These are phyloP conservation scores for Musca domestica DNA, from an alignment of 1,140 invertebrate genomes.

Conservation along the genomic window DNA sequence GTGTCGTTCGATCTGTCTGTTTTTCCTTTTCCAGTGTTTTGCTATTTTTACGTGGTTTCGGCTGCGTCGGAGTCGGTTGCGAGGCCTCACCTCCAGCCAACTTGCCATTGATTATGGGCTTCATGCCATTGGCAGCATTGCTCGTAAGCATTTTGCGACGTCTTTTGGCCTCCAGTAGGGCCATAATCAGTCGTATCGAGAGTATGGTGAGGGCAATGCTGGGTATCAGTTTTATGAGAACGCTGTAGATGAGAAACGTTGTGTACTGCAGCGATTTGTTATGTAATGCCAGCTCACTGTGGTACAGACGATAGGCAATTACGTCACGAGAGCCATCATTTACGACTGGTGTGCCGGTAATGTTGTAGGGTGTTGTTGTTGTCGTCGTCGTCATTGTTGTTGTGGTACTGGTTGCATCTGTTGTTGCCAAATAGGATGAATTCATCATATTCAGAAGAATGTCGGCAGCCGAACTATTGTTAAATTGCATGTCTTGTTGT, in stretches of 20 bases:
- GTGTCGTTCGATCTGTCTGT: conserved; percentile 84
- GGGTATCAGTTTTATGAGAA: conserved; percentile 82
- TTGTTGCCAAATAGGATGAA: conserved; percentile 24
- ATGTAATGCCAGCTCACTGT: conserved; percentile 40
- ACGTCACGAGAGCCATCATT: conserved; percentile 34
- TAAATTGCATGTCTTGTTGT: not conserved
- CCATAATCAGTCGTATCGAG: conserved; percentile 74
- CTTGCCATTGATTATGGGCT: conserved; percentile 52
- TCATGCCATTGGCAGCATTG: conserved; percentile 55
- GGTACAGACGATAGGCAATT: conserved; percentile 41
- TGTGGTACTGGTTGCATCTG: conserved; percentile 11
- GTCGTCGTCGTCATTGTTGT: conserved; percentile 29
- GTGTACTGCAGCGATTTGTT: conserved; percentile 52
- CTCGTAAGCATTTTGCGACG: conserved; percentile 68
- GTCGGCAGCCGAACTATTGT: not conserved
- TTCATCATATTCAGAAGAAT: conserved; percentile 12
- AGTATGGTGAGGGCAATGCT: conserved; percentile 79
- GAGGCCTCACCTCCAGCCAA: conserved; percentile 22
- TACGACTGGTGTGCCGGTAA: conserved; percentile 15
- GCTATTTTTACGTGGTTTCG: conserved; percentile 53
- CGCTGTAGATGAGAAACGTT: conserved; percentile 83
- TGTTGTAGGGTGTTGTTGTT: conserved; percentile 16
- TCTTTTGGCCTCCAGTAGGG: conserved; percentile 71
- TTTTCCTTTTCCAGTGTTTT: conserved; percentile 62
- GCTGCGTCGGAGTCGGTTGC: conserved; percentile 14